A percentile compares a stretch with the other conserved stretches of the same genome.
phyloP scores from a whole-genome alignment of 30 jellyfish, hydroid and myxozoan genomes.

The Pelagia noctiluca region DNA sequence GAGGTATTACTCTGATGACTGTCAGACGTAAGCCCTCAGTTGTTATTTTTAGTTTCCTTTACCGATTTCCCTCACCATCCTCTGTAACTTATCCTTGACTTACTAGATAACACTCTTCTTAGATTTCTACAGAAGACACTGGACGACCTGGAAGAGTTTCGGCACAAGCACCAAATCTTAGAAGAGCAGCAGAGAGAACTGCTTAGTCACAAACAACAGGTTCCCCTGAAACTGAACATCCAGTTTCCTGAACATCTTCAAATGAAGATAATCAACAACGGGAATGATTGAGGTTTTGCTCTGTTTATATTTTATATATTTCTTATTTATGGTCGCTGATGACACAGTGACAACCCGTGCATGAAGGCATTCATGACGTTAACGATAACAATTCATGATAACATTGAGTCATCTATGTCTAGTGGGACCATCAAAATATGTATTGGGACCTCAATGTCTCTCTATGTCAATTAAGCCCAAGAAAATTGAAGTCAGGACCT shows the following conservation, averaged over 20 bases:
- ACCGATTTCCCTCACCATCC: not conserved
- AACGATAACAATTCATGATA: no score
- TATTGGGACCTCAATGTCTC: no score
- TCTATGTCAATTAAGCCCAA: no score
- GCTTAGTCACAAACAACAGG: constrained; percentile 61
- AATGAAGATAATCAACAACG: constrained; percentile 16
- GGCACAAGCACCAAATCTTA: constrained; percentile 78
- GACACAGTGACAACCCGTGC: not conserved
- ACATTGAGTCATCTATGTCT: no score
- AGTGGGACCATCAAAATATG: no score
- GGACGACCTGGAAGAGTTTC: constrained; percentile 86
- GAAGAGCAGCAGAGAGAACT: constrained; percentile 89
- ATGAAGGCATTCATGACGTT: not conserved
- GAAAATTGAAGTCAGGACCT: no score
- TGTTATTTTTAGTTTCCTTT: no score
- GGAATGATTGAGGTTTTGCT: not conserved
- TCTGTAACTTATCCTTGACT: not conserved
- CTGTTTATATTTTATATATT: no score
- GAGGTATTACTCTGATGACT: no score
- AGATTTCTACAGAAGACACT: constrained; percentile 79
- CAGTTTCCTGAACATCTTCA: constrained; percentile 1
- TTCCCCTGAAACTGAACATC: constrained; percentile 2
- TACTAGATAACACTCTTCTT: not conserved
- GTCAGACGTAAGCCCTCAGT: no score
- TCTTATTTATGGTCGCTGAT: not conserved